A percentile compares a stretch with the other conserved stretches of the same genome.
phyloP scores from a whole-genome alignment of 2,113 vertebrate genomes.

The Naja naja region DNA sequence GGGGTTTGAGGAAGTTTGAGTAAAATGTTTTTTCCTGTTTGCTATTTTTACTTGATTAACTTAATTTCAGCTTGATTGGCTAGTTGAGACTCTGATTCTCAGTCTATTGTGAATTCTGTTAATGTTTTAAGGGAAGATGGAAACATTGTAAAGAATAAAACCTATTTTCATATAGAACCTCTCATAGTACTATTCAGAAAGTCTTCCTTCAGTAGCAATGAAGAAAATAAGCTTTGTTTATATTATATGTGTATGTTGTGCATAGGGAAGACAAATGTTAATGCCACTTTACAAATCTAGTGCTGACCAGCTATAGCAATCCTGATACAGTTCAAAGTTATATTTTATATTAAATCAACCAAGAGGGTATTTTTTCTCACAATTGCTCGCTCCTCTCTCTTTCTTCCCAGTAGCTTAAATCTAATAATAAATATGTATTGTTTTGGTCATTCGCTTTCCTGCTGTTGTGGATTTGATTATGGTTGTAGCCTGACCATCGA shows the following conservation, averaged over 20 bases:
- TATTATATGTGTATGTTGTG: neutral
- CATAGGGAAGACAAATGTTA: neutral
- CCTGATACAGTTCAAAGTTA: neutral
- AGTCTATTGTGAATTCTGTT: neutral
- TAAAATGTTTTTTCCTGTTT: neutral
- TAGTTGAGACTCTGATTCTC: neutral
- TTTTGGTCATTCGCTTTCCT: slow-evolving; percentile 33
- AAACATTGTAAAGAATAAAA: neutral
- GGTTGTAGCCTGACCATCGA: slow-evolving; percentile 30
- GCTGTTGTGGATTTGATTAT: slow-evolving; percentile 36
- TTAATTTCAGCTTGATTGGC: neutral
- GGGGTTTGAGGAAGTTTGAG: neutral
- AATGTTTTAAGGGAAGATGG: neutral
- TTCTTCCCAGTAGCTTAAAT: slow-evolving; percentile 29
- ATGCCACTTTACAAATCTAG: neutral
- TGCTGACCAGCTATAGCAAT: neutral
- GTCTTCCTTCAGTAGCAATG: slow-evolving; percentile 12
- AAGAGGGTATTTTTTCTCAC: neutral
- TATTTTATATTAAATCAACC: slow-evolving; percentile 30
- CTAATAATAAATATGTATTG: slow-evolving; percentile 36
- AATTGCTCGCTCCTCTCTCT: neutral
- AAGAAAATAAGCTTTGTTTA: neutral
- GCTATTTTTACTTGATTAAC: too few relatives aligned
- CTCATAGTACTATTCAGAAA: neutral
- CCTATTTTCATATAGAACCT: neutral